These are phyloP conservation scores for Drosophila niveifrons DNA, from an alignment of 2,888 invertebrate genomes.

Conservation along the genomic window DNA sequence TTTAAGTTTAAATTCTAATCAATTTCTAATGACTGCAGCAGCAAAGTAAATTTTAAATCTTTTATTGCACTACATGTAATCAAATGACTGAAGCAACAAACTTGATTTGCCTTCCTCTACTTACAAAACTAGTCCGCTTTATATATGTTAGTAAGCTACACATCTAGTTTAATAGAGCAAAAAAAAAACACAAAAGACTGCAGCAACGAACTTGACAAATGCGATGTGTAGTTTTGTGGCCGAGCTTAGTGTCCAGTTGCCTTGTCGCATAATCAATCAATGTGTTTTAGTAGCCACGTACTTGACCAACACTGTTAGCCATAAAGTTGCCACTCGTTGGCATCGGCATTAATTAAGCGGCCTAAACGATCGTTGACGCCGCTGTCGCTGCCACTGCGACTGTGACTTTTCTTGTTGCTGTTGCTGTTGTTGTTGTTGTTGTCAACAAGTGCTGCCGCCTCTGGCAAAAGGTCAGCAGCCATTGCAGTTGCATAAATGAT, in stretches of 20 bases:
- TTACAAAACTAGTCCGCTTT: neutral
- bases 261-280: conserved; percentile 61
- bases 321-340: conserved; percentile 63
- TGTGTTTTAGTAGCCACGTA: conserved; percentile 49
- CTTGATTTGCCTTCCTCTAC: neutral
- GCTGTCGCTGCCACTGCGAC: conserved; percentile 8
- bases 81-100: conserved; percentile 3
- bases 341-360: conserved; percentile 66
- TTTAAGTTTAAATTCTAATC: neutral
- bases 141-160: neutral
- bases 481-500: conserved; percentile 68
- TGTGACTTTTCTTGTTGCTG: conserved; percentile 10
- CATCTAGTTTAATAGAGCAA: conserved; percentile 10
- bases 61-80: neutral
- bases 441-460: conserved; percentile 37
- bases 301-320: conserved; percentile 61
- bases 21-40: conserved; percentile 19
- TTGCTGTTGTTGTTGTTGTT: conserved; percentile 28
- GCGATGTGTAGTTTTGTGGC: conserved; percentile 13
- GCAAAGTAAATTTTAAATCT: conserved; percentile 12
- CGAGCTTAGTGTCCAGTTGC: conserved; percentile 24
- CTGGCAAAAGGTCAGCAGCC: conserved; percentile 67
- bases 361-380: conserved; percentile 54
- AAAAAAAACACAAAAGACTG: conserved; percentile 36
- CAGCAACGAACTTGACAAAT: conserved; percentile 46